Evolutionary conservation across 2,888 invertebrate species (phyloP), one percentile per base, ranked within the genome.

Genomic region (Sinhomidia bicolor): DNA sequence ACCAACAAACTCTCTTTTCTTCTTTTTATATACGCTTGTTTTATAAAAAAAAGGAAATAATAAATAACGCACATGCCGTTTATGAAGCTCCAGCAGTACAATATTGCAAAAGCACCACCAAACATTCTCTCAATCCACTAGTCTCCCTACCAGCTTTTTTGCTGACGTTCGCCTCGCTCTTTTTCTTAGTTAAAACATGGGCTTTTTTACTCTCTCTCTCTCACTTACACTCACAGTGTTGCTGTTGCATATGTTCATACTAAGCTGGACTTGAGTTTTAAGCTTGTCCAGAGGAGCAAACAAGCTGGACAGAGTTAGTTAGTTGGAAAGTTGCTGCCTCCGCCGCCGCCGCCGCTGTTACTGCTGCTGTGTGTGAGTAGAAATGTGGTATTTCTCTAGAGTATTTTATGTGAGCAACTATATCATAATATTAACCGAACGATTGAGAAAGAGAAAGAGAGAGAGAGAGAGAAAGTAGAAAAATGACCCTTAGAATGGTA

Each of bases 401-500:
- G 62, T 81, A 44, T 81, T 36, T 62, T 54, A 29, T 62, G 26
- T 29, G 17, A 14, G 65, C 14, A 44, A 7, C 10, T 44, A 68
- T 68, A 65, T 62, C 65, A 65, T 29, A n/a, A 68, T 29, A n/a
- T 62, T 26, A 82, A 36, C 65, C 17, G 29, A 47, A 14, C 36
- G 7, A 36, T 5, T 5, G 36, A 36, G 36, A 36, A 36, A 36
- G 4, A 36, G 36, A 36, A 36, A 36, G 4, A 36, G 36, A 36
- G 36, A 36, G 36, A 51, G 54, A 44, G n/a, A 80, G 57, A 6
- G 20, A 62, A 9, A 62, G 12, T 26, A 29, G 14, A 62, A 62
- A 62, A 62, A 62, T 62, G 62, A 62, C 62, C 62, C 62, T 62
- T 62, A 29, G 62, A 62, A 62, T 26, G 29, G 62, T 62, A 29